Evolutionary conservation across 2,797 vertebrate species (phyloP), one percentile per base, ranked within the genome.

Genomic region (Cryptoprocta ferox): DNA sequence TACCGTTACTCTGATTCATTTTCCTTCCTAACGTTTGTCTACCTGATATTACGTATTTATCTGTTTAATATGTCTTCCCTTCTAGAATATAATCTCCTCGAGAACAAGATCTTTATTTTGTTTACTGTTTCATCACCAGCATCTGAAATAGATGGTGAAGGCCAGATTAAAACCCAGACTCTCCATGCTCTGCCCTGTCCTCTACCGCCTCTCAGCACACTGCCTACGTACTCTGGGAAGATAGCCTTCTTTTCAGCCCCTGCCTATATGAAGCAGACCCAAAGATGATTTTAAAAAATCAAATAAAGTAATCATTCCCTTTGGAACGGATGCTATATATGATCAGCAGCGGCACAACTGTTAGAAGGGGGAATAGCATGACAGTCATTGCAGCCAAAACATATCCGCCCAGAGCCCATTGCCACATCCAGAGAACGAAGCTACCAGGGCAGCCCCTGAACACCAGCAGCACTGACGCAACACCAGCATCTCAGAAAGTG

Each of bases 381-480:
- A 28, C 35, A 21, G 7, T 35, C 70, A 26, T 15, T 18, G 5
- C 53, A 63, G 13, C 4, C 37, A 28, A 8, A 37, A 48, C 14
- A 2, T 5, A 15, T 1, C 48, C 50, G 61, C 15, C 8, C 66
- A 79, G 63, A 4, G 53, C 70, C 75, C 48, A 10, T 32, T 26
- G 70, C 15, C 63, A 45, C 18, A 11, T 16, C 5, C 81, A 61
- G 37, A 48, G 78, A 88, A 45, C 4, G n/a, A 37, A 76, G 35
- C 32, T 1, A 45, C 12, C 53, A 3, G 5, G 4, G 5, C 3
- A 15, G 59, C 32, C 53, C 50, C 5, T 18, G 24, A 19, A 39
- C 37, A 10, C 2, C 21, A 0, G 26, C 14, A 0, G 26, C 37
- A 12, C 1, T 3, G 68, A 59, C 0, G 37, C 48, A 50, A 53